Evolutionary conservation across 2,113 vertebrate species (phyloP).

Genomic region (Planiliza haematocheilus): DNA sequence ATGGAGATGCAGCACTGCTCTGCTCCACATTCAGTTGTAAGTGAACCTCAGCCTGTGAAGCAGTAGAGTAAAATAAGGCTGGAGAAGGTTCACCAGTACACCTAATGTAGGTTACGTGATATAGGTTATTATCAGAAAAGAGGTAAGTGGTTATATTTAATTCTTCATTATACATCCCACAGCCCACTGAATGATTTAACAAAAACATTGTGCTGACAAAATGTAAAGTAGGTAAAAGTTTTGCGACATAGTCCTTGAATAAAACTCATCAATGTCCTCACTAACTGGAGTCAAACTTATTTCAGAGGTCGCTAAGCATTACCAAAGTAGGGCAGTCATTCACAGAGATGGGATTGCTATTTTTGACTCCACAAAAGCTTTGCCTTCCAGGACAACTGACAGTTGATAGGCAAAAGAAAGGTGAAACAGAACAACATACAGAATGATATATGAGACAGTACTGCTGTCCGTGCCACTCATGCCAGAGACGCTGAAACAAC

Average conservation of each 20-base stretch:
- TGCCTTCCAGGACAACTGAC: neutral
- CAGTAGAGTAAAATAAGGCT: neutral
- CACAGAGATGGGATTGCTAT: slow-evolving; percentile 26
- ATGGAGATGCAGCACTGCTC: neutral
- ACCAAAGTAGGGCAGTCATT: slow-evolving; percentile 53
- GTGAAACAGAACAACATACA: neutral
- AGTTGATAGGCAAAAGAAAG: slow-evolving; percentile 4
- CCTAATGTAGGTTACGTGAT: neutral
- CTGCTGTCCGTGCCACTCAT: neutral
- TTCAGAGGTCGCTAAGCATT: slow-evolving; percentile 33
- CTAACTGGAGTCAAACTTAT: slow-evolving; percentile 39
- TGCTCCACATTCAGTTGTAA: neutral
- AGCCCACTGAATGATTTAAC: neutral
- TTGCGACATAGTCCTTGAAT: slow-evolving; percentile 3
- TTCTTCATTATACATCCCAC: neutral
- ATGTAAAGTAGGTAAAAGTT: slow-evolving; percentile 15
- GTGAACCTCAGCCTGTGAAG: neutral
- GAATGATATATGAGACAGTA: neutral
- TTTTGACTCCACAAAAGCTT: slow-evolving; percentile 21
- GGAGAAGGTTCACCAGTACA: neutral
- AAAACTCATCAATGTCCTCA: slow-evolving; percentile 36
- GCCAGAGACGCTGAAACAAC: too few species aligned
- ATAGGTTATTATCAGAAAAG: neutral
- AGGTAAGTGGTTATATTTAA: neutral
- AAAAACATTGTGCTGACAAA: neutral